Base-by-base conservation (phyloP, 2,797 vertebrate species). In the Peromyscus melanophrys region DNA sequence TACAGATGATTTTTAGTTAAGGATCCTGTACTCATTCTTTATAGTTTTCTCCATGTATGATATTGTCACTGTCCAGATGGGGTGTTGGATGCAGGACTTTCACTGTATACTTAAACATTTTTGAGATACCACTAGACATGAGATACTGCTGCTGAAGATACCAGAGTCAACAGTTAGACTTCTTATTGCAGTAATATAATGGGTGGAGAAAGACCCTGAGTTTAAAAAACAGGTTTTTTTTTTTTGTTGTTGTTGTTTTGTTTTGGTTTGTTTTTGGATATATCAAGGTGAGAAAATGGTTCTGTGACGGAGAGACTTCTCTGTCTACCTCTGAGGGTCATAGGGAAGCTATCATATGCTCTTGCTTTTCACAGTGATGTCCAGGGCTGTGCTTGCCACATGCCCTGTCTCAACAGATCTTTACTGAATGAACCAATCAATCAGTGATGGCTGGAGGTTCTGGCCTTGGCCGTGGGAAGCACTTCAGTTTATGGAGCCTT, bases 391-490 rank as follows among this genome's bases (percentile, higher is more conserved):
- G 34, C 29, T 95, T 95, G 27, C 71, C 34, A 77, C 40, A 57
- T 67, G 29, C 67, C 27, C 6, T 46, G 57, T 69, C 89, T 75
- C 91, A 52, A 89, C 57, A 90, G 80, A 95, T 52, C 95, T 43
- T 97, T 69, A 82, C 23, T 76, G 57, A 95, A 96, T 89, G 52
- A 95, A 81, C 83, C 27, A 95, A 95, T 95, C 94, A 92, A 76
- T 92, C 65, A 52, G 80, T 92, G 55, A 91, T 37, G 91, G 90
- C 92, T 5, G 6, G 92, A 96, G 89, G 77, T 90, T 93, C 92
- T 96, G 96, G 76, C 86, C 75, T 75, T 96, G 78, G 92, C 86
- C 34, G 46, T 96, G 96, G 84, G 94, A 98, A 97, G 89, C 90
- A 85, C 49, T 97, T 95, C 21, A 84, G 89, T 94, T 96, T 94